Conservation (phyloP, 2,888 invertebrate genomes). For the Zaprionus lineosus region DNA sequence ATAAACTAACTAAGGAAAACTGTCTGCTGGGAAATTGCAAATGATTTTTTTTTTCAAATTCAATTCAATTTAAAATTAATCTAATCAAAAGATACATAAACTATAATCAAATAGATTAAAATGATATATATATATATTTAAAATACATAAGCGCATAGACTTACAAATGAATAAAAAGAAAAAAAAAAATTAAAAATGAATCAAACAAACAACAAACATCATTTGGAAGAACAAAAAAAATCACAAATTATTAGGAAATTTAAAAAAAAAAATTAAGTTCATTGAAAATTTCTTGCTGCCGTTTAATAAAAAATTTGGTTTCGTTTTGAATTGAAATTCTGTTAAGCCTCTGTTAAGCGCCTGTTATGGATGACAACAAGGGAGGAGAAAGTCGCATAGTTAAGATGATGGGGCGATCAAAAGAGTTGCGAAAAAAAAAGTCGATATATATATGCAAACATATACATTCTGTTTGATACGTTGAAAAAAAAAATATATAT, state of each 20-base stretch:
- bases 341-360: no score
- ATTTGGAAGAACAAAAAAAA: not conserved
- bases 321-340: slow-evolving; percentile 1
- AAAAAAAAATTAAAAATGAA: slow-evolving; percentile 6
- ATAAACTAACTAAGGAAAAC: slow-evolving; percentile 50
- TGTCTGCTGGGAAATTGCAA: no score
- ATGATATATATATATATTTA: slow-evolving; percentile 4
- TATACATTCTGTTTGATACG: slow-evolving; percentile 25
- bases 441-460: not conserved
- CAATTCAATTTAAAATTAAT: slow-evolving; percentile 35
- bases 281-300: slow-evolving; percentile 16
- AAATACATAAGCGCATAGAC: slow-evolving; percentile 26
- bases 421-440: slow-evolving; percentile 16
- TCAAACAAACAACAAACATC: slow-evolving; percentile 1
- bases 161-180: slow-evolving; percentile 42
- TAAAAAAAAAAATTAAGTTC: slow-evolving; percentile 6
- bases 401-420: no score
- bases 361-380: slow-evolving; percentile 9
- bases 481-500: slow-evolving; percentile 34
- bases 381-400: slow-evolving; percentile 19
- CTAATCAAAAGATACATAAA: slow-evolving; percentile 31
- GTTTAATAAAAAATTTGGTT: not conserved
- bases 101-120: slow-evolving; percentile 5
- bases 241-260: slow-evolving; percentile 1
- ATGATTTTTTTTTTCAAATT: no score